Evolutionary conservation across 2,797 vertebrate species (phyloP).

Genomic region (Lacerta bilineata): DNA sequence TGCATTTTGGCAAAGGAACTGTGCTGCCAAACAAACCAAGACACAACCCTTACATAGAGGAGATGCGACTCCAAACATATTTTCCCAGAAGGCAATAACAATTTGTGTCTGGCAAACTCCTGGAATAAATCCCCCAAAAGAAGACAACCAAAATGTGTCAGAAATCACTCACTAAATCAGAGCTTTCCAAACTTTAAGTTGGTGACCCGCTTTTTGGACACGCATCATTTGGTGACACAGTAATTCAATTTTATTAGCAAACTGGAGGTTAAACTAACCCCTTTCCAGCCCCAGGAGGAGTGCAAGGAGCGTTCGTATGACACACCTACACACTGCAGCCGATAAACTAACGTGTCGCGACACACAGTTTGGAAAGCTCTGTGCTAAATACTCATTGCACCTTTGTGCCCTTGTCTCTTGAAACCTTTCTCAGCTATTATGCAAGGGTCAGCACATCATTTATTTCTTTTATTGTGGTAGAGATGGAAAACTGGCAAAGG

Average conservation of each 20-base stretch:
- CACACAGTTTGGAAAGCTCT: too few relatives aligned
- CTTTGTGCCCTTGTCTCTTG: neutral
- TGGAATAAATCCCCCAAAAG: neutral
- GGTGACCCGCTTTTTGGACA: too few relatives aligned
- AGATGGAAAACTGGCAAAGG: neutral
- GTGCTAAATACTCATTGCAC: neutral
- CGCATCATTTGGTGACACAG: too few relatives aligned
- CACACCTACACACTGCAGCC: too few relatives aligned
- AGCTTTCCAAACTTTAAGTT: too few relatives aligned
- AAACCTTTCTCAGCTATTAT: neutral
- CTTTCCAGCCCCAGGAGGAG: too few relatives aligned
- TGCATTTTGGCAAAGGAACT: neutral
- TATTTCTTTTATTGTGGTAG: neutral
- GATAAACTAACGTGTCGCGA: too few relatives aligned
- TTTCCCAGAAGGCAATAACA: neutral
- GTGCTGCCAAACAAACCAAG: neutral
- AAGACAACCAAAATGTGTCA: neutral
- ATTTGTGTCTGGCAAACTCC: neutral
- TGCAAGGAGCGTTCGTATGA: too few relatives aligned
- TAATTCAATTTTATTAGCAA: too few relatives aligned
- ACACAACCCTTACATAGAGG: too few relatives aligned
- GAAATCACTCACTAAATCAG: neutral
- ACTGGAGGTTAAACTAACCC: too few relatives aligned
- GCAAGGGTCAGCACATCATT: neutral
- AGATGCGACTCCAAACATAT: neutral